Conservation (phyloP, 2,113 vertebrate species). For the Paraplagusia blochii region DNA sequence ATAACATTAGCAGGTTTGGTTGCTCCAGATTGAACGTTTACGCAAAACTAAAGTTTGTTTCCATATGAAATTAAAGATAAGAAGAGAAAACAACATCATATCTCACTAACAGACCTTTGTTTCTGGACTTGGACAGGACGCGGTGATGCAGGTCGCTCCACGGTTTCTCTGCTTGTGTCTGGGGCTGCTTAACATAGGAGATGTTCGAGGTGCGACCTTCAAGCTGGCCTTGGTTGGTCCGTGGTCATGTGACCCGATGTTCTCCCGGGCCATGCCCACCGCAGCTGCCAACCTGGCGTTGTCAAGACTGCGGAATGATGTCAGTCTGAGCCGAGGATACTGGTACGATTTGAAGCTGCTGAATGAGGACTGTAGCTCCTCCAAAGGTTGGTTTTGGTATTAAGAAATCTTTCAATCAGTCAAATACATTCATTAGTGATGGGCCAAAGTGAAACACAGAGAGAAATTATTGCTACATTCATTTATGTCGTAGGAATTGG, state of each 20-base stretch:
- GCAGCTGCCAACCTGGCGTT: conserved; percentile 77
- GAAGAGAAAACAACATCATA: no score
- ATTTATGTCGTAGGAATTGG: no score
- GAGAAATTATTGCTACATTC: no score
- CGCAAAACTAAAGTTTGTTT: no score
- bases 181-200: conserved; percentile 43
- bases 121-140: conserved; percentile 10
- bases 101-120: background rate
- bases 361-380: conserved; percentile 59
- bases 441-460: no score
- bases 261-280: conserved; percentile 73
- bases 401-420: no score
- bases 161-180: conserved; percentile 32
- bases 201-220: conserved; percentile 57
- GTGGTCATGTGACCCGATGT: conserved; percentile 83
- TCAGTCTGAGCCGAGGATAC: conserved; percentile 55
- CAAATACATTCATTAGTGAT: no score
- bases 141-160: conserved; percentile 35
- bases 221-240: conserved; percentile 82
- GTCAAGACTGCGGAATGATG: conserved; percentile 71
- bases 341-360: conserved; percentile 76
- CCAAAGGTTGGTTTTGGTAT: conserved; percentile 51
- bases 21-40: no score
- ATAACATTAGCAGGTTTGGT: no score
- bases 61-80: no score